Evolutionary conservation across 2,797 vertebrate species (phyloP), one percentile per base, ranked within the genome.

Genomic region (Syndactyla subalaris): DNA sequence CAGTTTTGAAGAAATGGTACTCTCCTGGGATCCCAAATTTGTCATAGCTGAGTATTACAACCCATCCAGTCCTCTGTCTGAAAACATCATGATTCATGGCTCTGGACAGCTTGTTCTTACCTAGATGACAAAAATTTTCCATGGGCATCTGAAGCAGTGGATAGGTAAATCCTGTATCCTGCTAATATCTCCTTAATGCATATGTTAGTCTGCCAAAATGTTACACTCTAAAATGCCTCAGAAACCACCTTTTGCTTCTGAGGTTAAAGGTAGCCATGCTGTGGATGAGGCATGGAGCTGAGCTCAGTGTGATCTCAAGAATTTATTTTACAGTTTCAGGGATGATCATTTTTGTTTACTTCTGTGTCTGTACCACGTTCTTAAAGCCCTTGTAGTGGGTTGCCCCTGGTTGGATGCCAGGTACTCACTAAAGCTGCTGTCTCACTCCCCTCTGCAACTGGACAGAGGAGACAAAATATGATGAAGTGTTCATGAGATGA

Each of bases 31-130:
- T 66, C 36, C 66, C 18, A 24, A 65, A 48, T 61, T 63, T 70
- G 29, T 43, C 30, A 1, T 9, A 34, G 18, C 15, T 20, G 24
- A 43, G 10, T 48, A 11, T 38, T 59, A 10, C 24, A 76, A 9
- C 11, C 22, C 16, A 4, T 17, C 12, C 27, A 22, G 23, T 45
- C 17, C 7, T 73, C 48, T 66, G 26, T 45, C 65, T 19, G 18
- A 63, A 77, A 71, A 14, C 0, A 0, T 24, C 4, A 0, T n/a
- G 61, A 26, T 10, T 71, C 16, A 3, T 34, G 38, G 36, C 9
- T 65, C 13, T 63, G 8, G 20, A 20, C 0, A 2, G 3, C 26
- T 66, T 82, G 11, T 23, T 58, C 20, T 48, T 71, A 32, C 38
- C 20, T 17, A 10, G 16, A 55, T 48, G 18, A 26, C 14, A 58